Evolutionary conservation across 2,797 vertebrate genomes (phyloP), one percentile per base, ranked within the genome.

Genomic region (Smutsia temminckii): DNA sequence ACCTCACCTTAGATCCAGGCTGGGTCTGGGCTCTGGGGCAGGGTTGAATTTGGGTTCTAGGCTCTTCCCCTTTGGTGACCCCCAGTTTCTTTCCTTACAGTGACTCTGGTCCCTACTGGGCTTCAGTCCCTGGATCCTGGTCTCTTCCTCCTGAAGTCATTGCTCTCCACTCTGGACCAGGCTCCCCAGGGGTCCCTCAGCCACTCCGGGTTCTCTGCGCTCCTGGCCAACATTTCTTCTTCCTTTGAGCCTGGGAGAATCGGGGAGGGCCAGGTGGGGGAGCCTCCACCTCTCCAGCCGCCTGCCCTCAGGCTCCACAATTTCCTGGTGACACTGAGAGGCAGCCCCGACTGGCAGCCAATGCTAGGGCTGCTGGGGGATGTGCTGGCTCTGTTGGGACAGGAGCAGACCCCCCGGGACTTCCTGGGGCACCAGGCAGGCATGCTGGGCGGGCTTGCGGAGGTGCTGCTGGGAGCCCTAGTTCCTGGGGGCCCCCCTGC

Each of bases 171-270:
- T 34, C 74, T 97, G 95, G 93, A 96, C 85, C 94, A 90, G 85
- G 91, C 91, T 77, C 74, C 97, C 49, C 94, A 77, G 21, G 53
- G 63, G 42, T 95, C 89, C 71, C 59, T 95, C 89, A 95, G 99
- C 79, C 95, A 0, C 46, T 94, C 94, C 46, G 86, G 0, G 49
- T 98, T 99, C 80, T 99, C 99, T 32, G 98, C 98, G 87, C 99
- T 99, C 96, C 98, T 99, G 75, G 98, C 99, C 97, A 99, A 99
- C 97, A 98, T 99, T 97, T 99, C 99, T 61, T 97, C 98, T 94
- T 99, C 99, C 94, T 98, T 99, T 87, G 95, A 97, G 61, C 72
- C 59, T 68, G 88, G 97, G 40, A 98, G 98, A 3, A 98, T 98
- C 83, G 97, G 88, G 5, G 95, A 87, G 53, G 98, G 98, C 84